phyloP scores from a whole-genome alignment of 92 coral and sea anemone species.

The Epizoanthus stellaris region DNA sequence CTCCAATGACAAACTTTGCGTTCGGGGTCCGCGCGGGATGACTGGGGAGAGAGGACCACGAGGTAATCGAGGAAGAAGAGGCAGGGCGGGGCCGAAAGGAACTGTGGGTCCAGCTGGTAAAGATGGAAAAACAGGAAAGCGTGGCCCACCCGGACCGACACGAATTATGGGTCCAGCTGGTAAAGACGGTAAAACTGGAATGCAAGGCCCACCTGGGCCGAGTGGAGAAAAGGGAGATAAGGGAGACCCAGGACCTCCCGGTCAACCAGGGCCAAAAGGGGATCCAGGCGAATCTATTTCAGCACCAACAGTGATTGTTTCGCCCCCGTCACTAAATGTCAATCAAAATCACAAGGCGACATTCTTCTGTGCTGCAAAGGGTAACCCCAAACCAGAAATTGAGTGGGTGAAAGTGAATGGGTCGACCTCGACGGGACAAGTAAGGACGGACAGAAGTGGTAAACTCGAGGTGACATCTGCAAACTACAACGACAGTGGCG shows the following conservation, averaged over 20 bases:
- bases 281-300: slow-evolving; percentile 24
- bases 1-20: background rate
- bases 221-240: background rate
- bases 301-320: slow-evolving; percentile 29
- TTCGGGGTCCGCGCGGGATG: slow-evolving; percentile 2
- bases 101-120: slow-evolving; percentile 15
- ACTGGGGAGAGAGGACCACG: slow-evolving; percentile 15
- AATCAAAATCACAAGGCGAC: slow-evolving; percentile 45
- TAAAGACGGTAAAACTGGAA: too few species aligned
- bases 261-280: slow-evolving; percentile 10
- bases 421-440: slow-evolving; percentile 28
- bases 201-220: too few species aligned
- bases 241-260: slow-evolving; percentile 25
- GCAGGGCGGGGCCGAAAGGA: slow-evolving; percentile 16
- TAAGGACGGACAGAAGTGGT: slow-evolving; percentile 9
- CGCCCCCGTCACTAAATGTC: slow-evolving; percentile 24
- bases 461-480: slow-evolving; percentile 42
- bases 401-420: background rate
- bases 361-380: slow-evolving; percentile 60
- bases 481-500: background rate
- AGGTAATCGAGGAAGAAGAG: slow-evolving; percentile 19
- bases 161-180: background rate
- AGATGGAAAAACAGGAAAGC: background rate
- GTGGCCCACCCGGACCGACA: background rate
- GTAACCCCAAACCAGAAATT: slow-evolving; percentile 66